Percentiles rank a stretch among this genome's conserved stretches.
Conservation (phyloP, 2,113 vertebrate genomes). For the Ramphastos sulfuratus region DNA sequence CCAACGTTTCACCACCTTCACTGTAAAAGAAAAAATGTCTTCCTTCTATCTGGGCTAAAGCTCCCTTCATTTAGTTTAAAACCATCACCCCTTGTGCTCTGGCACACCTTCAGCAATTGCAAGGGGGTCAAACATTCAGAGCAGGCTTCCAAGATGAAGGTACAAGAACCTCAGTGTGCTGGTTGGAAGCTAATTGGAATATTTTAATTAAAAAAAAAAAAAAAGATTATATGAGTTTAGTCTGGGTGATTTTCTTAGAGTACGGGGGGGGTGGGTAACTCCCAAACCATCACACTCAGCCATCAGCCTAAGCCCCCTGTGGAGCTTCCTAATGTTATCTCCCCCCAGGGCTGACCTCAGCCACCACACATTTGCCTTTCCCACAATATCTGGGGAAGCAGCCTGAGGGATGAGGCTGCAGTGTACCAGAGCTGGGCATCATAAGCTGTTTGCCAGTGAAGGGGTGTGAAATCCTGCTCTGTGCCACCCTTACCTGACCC, state of each 20-base stretch:
- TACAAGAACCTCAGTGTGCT: neutral
- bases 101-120: accelerated
- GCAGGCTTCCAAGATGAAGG: neutral
- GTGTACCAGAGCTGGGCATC: neutral
- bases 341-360: neutral
- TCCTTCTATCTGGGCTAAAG: no score
- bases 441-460: accelerated
- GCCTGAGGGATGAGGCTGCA: neutral
- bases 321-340: constrained; percentile 6
- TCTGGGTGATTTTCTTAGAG: no score
- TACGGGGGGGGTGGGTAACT: no score
- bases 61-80: no score
- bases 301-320: neutral
- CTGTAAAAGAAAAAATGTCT: no score
- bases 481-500: neutral
- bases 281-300: neutral
- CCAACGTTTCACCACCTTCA: no score
- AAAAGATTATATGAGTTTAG: no score
- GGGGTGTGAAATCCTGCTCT: accelerated
- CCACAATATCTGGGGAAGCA: neutral
- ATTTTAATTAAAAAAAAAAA: no score
- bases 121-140: neutral
- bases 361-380: neutral
- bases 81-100: neutral
- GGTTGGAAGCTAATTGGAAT: no score